Percentiles rank a stretch among this genome's conserved stretches.
phyloP scores from a whole-genome alignment of 2,113 vertebrate species.

The Oxygymnocypris stewartii region DNA sequence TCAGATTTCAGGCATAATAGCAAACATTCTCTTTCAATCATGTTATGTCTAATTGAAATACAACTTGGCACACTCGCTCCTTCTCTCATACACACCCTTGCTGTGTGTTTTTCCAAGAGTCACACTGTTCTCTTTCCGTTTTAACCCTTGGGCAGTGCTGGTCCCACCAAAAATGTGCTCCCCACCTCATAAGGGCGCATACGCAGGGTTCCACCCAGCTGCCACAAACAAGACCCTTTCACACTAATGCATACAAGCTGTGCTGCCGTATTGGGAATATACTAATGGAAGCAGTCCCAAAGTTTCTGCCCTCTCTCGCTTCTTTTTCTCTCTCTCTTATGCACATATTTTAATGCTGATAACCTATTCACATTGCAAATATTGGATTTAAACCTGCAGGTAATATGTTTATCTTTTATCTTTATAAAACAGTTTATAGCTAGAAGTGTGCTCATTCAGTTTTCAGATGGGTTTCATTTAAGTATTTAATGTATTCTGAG shows the following conservation, averaged over 20 bases:
- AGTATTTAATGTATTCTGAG: not conserved
- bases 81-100: conserved; percentile 11
- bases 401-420: conserved; percentile 1
- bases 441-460: not conserved
- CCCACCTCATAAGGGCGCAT: conserved; percentile 7
- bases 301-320: conserved; percentile 2
- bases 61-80: not conserved
- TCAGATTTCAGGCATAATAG: not conserved
- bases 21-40: conserved; percentile 26
- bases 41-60: not conserved
- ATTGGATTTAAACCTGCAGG: not conserved
- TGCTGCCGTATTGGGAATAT: conserved; percentile 25
- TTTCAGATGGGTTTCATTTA: not conserved
- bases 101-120: conserved; percentile 21
- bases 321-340: not conserved
- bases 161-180: conserved; percentile 38
- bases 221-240: conserved; percentile 36
- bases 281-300: conserved; percentile 10
- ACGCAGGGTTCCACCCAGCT: conserved; percentile 24
- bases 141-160: conserved; percentile 7
- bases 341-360: not conserved
- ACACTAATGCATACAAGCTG: conserved; percentile 32
- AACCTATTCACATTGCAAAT: conserved; percentile 5
- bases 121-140: conserved; percentile 20
- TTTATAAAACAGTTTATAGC: not conserved